Conservation (phyloP, 1,140 invertebrate genomes). For the Aphelenchoides avenae region DNA sequence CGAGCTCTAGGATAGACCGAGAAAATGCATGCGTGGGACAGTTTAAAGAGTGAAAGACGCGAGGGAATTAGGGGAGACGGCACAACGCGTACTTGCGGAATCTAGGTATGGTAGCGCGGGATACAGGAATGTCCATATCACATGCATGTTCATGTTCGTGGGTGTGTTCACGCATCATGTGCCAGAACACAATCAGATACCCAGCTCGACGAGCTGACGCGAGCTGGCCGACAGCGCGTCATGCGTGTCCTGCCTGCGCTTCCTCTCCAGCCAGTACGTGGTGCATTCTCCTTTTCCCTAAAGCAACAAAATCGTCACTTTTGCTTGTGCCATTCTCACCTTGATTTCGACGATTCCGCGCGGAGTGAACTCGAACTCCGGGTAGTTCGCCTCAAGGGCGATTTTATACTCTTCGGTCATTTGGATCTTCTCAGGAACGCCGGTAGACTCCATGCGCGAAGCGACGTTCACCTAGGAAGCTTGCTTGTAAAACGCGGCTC, state of each 20-base stretch:
- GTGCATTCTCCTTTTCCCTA: conserved; percentile 46
- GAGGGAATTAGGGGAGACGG: too few relatives aligned
- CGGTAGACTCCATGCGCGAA: conserved; percentile 75
- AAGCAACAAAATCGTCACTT: conserved; percentile 1
- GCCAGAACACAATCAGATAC: too few relatives aligned
- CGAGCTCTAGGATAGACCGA: too few relatives aligned
- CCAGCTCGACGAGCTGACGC: conserved; percentile 8
- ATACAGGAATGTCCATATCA: too few relatives aligned
- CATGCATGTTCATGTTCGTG: too few relatives aligned
- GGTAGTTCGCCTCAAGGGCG: conserved; percentile 33
- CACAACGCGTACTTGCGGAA: too few relatives aligned
- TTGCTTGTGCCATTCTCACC: conserved; percentile 24
- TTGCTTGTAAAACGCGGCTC: background rate
- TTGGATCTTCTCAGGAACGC: conserved; percentile 53
- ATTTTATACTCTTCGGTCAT: conserved; percentile 44
- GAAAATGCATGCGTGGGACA: too few relatives aligned
- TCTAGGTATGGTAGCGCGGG: too few relatives aligned
- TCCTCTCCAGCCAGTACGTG: conserved; percentile 40
- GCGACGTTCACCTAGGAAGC: conserved; percentile 70
- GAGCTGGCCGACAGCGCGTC: conserved; percentile 5
- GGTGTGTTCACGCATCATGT: too few relatives aligned
- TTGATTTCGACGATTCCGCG: conserved; percentile 54
- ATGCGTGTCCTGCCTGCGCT: conserved; percentile 3
- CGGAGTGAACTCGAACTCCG: conserved; percentile 37
- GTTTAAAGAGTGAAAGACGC: too few relatives aligned